A percentile compares a stretch with the other conserved stretches of the same genome.
These are phyloP conservation scores for Crypturellus undulatus DNA, from an alignment of 2,113 vertebrate genomes.

Conservation along the genomic window DNA sequence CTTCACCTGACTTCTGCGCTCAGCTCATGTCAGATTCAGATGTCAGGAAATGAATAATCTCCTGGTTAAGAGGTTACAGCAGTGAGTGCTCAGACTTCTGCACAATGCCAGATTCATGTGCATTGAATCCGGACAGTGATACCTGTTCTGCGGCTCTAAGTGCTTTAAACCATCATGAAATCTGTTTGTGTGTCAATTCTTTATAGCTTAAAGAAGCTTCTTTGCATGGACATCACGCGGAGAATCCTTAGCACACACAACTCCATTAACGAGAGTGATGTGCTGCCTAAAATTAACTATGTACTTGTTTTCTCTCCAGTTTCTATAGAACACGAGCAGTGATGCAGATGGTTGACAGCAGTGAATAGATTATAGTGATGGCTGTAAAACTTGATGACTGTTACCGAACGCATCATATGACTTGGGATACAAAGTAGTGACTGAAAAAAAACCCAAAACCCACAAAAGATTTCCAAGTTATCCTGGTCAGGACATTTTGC, in stretches of 20 bases:
- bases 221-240: constrained; percentile 19
- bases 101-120: not conserved
- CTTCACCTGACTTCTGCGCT: not conserved
- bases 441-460: not conserved
- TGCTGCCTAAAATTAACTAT: constrained; percentile 56
- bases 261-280: constrained; percentile 45
- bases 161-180: not conserved
- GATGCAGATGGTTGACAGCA: constrained; percentile 66
- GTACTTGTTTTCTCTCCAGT: constrained; percentile 41
- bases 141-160: not conserved
- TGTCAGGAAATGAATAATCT: not conserved
- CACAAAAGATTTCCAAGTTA: not conserved
- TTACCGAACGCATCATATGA: constrained; percentile 62
- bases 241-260: constrained; percentile 17
- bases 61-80: not conserved
- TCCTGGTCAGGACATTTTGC: not conserved
- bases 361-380: constrained; percentile 41
- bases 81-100: not conserved
- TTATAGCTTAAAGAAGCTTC: not conserved
- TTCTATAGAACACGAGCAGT: constrained; percentile 16
- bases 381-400: constrained; percentile 66
- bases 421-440: constrained; percentile 53
- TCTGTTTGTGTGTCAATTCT: not conserved
- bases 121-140: not conserved
- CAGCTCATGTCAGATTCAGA: not conserved